Conservation (phyloP, 2,797 vertebrate species). For the Diplodus puntazzo region DNA sequence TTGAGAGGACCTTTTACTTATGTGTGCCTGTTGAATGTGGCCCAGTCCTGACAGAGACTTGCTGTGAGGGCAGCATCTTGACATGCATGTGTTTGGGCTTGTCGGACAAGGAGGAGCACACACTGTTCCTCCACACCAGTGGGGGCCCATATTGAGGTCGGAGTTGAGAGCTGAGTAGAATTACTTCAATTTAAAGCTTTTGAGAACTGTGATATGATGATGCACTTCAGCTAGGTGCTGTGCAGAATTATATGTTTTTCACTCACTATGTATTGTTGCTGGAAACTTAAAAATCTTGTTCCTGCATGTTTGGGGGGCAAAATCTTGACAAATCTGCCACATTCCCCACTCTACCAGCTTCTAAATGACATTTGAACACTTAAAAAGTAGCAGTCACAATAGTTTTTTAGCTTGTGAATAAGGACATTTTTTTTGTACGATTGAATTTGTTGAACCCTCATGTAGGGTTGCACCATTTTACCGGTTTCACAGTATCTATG, state of each 20-base stretch:
- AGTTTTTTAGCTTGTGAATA: neutral
- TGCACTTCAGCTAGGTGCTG: neutral
- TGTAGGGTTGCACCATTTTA: no score
- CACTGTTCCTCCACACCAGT: slow-evolving; percentile 21
- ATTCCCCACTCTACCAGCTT: neutral
- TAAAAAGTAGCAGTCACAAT: no score
- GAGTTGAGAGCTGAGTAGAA: neutral
- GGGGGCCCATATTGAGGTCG: neutral
- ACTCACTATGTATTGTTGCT: neutral
- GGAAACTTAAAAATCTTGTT: neutral
- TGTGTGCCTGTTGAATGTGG: slow-evolving; percentile 47
- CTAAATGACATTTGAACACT: neutral
- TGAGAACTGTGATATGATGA: neutral
- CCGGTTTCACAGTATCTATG: no score
- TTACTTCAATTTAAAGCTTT: neutral
- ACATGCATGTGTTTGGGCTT: slow-evolving; percentile 71
- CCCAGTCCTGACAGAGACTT: slow-evolving; percentile 44
- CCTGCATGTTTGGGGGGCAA: neutral
- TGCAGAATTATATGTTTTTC: neutral
- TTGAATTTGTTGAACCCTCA: no score
- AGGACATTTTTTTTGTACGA: no score
- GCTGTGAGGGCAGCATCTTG: slow-evolving; percentile 43
- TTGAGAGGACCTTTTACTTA: neutral
- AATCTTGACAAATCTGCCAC: neutral
- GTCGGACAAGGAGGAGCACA: slow-evolving; percentile 42